Percentiles rank a stretch among this genome's conserved stretches.
Evolutionary conservation across 2,797 vertebrate genomes (phyloP).

Genomic region (Myripristis murdjan): DNA sequence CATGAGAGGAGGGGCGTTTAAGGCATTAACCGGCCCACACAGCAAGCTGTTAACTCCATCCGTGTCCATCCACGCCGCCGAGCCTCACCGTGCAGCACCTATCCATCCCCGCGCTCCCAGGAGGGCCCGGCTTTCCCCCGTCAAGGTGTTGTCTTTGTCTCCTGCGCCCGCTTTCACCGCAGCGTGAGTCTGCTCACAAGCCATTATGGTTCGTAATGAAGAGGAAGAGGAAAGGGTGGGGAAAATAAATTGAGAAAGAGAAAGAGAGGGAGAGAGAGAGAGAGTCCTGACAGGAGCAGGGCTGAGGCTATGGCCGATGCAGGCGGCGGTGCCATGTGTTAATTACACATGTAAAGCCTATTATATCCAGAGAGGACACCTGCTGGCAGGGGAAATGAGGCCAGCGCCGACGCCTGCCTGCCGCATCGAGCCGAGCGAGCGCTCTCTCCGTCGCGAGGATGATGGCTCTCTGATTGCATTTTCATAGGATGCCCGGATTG

Average conservation of each 20-base stretch:
- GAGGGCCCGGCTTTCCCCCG: conserved; percentile 42
- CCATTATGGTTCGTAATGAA: conserved; percentile 70
- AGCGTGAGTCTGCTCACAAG: conserved; percentile 51
- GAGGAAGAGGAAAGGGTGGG: conserved; percentile 44
- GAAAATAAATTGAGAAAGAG: conserved; percentile 44
- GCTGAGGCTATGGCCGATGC: conserved; percentile 55
- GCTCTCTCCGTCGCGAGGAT: conserved; percentile 75
- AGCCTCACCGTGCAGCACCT: conserved; percentile 31
- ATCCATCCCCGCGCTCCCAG: conserved; percentile 27
- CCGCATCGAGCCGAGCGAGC: conserved; percentile 84
- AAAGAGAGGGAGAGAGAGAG: conserved; percentile 46
- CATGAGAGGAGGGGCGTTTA: conserved; percentile 67
- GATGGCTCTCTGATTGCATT: conserved; percentile 89
- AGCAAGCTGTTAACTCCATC: conserved; percentile 83
- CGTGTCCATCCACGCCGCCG: conserved; percentile 43
- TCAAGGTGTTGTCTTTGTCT: conserved; percentile 62
- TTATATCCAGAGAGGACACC: conserved; percentile 95
- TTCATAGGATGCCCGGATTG: conserved; percentile 75
- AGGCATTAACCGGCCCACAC: conserved; percentile 79
- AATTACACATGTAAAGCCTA: conserved; percentile 95
- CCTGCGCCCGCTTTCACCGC: conserved; percentile 52
- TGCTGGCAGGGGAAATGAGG: conserved; percentile 96
- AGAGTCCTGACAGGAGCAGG: conserved; percentile 67
- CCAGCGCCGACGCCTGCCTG: conserved; percentile 86
- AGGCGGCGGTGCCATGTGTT: conserved; percentile 90